phyloP scores from a whole-genome alignment of 2,888 invertebrate genomes.

The Perithous albicinctus region DNA sequence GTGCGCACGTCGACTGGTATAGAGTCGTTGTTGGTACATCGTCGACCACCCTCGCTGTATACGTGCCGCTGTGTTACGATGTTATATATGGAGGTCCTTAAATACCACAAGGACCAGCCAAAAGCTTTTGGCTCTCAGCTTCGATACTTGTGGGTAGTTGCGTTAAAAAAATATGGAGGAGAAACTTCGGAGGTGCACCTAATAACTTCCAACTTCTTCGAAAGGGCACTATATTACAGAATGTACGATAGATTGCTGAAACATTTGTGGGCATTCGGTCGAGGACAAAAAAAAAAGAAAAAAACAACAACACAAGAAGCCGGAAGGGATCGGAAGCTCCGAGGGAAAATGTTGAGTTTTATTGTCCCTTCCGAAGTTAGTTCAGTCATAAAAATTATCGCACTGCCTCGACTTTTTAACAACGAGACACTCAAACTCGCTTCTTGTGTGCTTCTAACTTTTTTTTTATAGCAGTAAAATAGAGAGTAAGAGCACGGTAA shows the following conservation, averaged over 20 bases:
- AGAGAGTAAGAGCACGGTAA: not conserved
- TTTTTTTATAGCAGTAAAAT: constrained; percentile 4
- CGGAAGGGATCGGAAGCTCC: constrained; percentile 42
- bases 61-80: constrained; percentile 35
- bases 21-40: constrained; percentile 31
- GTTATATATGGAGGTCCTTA: constrained; percentile 52
- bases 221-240: constrained; percentile 8
- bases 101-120: constrained; percentile 61
- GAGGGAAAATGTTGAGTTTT: constrained; percentile 51
- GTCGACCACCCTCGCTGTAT: constrained; percentile 63
- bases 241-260: constrained; percentile 58
- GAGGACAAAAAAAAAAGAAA: constrained; percentile 50
- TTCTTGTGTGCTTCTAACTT: constrained; percentile 25
- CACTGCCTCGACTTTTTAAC: constrained; percentile 53
- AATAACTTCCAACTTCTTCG: constrained; percentile 41
- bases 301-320: constrained; percentile 59
- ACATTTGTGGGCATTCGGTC: constrained; percentile 67
- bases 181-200: constrained; percentile 49
- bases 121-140: constrained; percentile 20
- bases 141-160: constrained; percentile 33
- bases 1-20: constrained; percentile 23
- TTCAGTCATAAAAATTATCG: constrained; percentile 39
- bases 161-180: constrained; percentile 62
- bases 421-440: not conserved
- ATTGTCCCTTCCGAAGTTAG: constrained; percentile 50